Evolutionary conservation across 2,797 vertebrate genomes (phyloP), one percentile per base, ranked within the genome.

Genomic region (Enteromius anoplus): DNA sequence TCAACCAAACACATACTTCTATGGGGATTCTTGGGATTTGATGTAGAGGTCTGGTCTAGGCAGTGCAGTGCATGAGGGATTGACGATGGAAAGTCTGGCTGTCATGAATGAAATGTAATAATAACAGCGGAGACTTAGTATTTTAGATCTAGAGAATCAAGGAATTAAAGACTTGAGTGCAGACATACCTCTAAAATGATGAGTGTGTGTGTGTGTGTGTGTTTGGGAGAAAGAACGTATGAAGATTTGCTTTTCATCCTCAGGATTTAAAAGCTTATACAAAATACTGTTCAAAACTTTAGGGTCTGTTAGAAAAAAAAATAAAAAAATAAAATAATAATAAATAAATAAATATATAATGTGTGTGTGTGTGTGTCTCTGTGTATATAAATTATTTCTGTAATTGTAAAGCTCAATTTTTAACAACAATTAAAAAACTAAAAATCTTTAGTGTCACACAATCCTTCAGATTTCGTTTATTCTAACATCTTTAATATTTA

Each of bases 1-100:
- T 34, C 64, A 80, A 86, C 75, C 55, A 80, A 83, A 80, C 55
- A 76, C 72, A 71, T 71, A 51, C 51, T 40, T 60, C n/a, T 62
- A 55, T 29, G 37, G 55, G 69, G 37, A 70, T 68, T 11, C 12
- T 9, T 64, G 8, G 14, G 68, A 55, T 77, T 81, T 77, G 84
- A 64, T 75, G 80, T 68, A 51, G 51, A n/a, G 55, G 37, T 69
- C 65, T 75, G 32, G 51, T 26, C 47, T 64, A n/a, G 58, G 70
- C 62, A 62, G 4, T 73, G 6, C 66, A 42, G 55, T 45, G 68
- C 84, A 40, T 79, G 49, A 60, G 58, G 14, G 29, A 29, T 32
- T 49, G 79, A 4, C 42, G n/a, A 64, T 21, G 75, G 26, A 68
- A 66, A 68, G 62, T 73, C 69, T 29, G 47, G 58, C 49, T 79